phyloP scores from a whole-genome alignment of 2,797 vertebrate species.

The Oreortyx pictus region DNA sequence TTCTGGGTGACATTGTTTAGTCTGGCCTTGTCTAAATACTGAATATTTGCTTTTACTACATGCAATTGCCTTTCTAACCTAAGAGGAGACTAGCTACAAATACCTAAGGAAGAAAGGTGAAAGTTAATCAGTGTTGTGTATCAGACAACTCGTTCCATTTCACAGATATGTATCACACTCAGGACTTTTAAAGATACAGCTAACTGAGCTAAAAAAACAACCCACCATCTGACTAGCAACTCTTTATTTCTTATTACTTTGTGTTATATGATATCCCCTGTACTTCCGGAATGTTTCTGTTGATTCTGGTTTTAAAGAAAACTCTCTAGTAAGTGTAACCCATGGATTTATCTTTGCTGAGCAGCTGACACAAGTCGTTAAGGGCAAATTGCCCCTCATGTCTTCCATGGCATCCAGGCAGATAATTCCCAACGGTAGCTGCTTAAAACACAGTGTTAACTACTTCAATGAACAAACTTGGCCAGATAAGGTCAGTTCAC shows the following conservation, averaged over 20 bases:
- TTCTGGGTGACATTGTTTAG: neutral
- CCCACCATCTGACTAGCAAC: neutral
- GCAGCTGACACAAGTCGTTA: neutral
- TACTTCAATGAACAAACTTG: neutral
- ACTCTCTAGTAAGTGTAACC: rapidly evolving
- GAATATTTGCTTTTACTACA: neutral
- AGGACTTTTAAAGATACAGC: neutral
- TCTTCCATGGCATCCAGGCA: neutral
- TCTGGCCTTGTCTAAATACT: neutral
- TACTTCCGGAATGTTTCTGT: neutral
- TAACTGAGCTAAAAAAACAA: neutral
- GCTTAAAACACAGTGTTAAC: neutral
- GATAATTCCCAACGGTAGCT: neutral
- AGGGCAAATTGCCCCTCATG: neutral
- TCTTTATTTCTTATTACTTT: neutral
- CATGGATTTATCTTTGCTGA: neutral
- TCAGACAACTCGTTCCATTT: neutral
- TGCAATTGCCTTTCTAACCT: neutral
- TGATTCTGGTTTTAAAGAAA: neutral
- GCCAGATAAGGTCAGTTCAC: neutral
- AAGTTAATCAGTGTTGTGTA: neutral
- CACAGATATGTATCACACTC: rapidly evolving
- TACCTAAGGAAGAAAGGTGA: neutral
- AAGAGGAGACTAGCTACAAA: neutral
- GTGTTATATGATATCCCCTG: neutral